Conservation (phyloP, 2,113 vertebrate genomes). For the Argyrosomus japonicus region DNA sequence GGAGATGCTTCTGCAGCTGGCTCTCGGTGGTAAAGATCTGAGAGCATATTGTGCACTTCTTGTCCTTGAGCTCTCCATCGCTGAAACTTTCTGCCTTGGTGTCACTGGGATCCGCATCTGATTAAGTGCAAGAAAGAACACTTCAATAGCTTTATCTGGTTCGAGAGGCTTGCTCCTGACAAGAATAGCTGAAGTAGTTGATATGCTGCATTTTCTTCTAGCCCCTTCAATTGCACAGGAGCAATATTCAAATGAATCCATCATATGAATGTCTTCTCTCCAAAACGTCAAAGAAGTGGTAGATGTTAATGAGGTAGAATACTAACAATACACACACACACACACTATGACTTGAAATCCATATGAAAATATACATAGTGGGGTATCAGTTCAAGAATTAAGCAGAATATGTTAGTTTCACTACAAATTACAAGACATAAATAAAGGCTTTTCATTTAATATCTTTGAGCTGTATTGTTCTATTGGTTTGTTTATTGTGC, state of each 20-base stretch:
- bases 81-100: constrained; percentile 82
- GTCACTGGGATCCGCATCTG: constrained; percentile 75
- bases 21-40: constrained; percentile 92
- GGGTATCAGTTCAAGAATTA: too few species aligned
- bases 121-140: neutral
- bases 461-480: neutral
- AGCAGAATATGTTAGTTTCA: neutral
- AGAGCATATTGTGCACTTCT: constrained; percentile 92
- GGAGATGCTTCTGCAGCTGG: constrained; percentile 95
- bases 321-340: neutral
- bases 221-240: neutral
- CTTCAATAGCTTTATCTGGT: constrained; percentile 3
- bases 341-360: neutral
- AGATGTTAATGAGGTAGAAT: neutral
- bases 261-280: neutral
- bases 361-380: neutral
- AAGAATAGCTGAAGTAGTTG: neutral
- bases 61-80: constrained; percentile 86
- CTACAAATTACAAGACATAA: neutral
- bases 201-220: neutral
- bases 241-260: neutral
- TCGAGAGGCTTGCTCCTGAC: constrained; percentile 7
- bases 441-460: neutral
- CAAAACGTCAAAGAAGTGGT: neutral
- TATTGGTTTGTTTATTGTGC: neutral